Evolutionary conservation across 2,113 vertebrate genomes (phyloP).

Genomic region (Hyla sarda): DNA sequence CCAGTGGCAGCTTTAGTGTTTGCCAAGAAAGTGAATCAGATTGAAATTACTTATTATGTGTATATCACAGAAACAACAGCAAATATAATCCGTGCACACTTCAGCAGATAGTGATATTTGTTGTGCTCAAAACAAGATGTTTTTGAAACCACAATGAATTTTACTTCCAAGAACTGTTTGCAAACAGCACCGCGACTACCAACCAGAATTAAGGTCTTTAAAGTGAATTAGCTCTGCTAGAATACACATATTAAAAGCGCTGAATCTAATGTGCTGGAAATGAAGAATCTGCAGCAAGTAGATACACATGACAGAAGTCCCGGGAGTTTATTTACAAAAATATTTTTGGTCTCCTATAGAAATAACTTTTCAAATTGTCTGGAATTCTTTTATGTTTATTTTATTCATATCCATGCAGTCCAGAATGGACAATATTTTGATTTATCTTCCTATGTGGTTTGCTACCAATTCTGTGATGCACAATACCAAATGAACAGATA

Average conservation of each 20-base stretch:
- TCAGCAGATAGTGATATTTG: constrained; percentile 37
- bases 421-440: no score
- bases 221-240: neutral
- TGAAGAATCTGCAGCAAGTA: neutral
- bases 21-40: constrained; percentile 55
- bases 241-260: neutral
- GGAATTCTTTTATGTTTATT: no score
- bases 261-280: neutral
- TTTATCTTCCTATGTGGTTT: no score
- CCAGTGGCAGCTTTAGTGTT: constrained; percentile 44
- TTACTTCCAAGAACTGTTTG: constrained; percentile 33
- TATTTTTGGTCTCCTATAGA: no score
- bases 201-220: neutral
- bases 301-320: no score
- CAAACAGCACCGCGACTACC: neutral
- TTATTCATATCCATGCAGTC: no score
- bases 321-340: no score
- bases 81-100: constrained; percentile 39
- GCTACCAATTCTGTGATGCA: no score
- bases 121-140: constrained; percentile 50
- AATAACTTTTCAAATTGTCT: no score
- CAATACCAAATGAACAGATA: no score
- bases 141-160: constrained; percentile 38
- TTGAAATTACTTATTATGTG: constrained; percentile 49
- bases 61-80: constrained; percentile 46